Evolutionary conservation across 2,888 invertebrate species (phyloP), one percentile per base, ranked within the genome.

Genomic region (Raillietiella orientalis): DNA sequence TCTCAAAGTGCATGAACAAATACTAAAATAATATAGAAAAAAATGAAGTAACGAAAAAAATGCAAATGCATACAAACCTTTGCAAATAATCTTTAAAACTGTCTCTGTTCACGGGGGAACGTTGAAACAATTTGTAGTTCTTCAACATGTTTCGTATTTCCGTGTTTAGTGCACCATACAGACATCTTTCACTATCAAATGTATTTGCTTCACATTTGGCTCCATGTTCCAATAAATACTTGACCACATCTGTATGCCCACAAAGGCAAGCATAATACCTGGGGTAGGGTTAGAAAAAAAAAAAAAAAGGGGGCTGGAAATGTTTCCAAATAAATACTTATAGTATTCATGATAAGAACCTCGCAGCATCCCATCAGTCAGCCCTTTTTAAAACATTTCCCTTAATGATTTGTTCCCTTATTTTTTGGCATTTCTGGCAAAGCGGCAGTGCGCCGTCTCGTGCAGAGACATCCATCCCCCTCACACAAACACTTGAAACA

Each of bases 231-330:
- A 53, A 38, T 3, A 54, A 37, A 36, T 48, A 53, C 30, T 45
- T 38, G 3, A 52, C 53, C 6, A 53, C 33, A 11, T 48, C 46
- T 20, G 37, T 37, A 35, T 55, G 53, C 2, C 54, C 54, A 42
- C 53, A 55, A 10, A 52, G 38, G 37, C 53, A 54, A 3, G 53
- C 53, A 39, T 54, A 54, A 32, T 53, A 51, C 29, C 49, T 49
- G 34, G 4, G 37, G 36, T 14, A 28, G 24, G 30, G 25, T 14
- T 25, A 28, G 23, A 19, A 22, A 21, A 12, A 16, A 17, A 21
- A 8, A 21, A 4, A 4, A 24, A 12, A 14, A 5, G 6, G 10
- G 15, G 4, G 3, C 5, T 4, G 4, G 3, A 10, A 11, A 28
- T n/a, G 22, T 26, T 14, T 9, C 6, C 13, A 28, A 28, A 10